Conservation (phyloP, 2,888 invertebrate species). For the Drosophila meridionalis region DNA sequence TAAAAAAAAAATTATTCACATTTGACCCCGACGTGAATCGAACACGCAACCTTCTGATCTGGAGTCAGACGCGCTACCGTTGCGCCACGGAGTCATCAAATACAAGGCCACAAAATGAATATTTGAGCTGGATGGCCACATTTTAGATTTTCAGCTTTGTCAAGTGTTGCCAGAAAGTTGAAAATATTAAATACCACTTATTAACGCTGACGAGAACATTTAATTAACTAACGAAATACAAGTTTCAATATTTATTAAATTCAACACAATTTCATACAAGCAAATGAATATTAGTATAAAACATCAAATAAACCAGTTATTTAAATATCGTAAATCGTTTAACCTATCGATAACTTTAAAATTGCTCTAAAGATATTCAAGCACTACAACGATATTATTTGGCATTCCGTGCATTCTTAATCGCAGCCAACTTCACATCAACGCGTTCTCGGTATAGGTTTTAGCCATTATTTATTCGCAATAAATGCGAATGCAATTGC, state of each 20-base stretch:
- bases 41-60: constrained; percentile 81
- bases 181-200: neutral
- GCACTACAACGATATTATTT: constrained; percentile 28
- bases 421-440: constrained; percentile 74
- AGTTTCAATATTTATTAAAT: neutral
- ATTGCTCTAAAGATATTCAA: constrained; percentile 3
- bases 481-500: constrained; percentile 68
- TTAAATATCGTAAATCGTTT: neutral
- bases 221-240: neutral
- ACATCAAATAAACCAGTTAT: too few relatives aligned
- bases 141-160: neutral
- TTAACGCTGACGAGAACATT: neutral
- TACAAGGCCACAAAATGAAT: neutral
- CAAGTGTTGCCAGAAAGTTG: constrained; percentile 11
- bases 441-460: constrained; percentile 66
- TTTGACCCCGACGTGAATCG: constrained; percentile 79
- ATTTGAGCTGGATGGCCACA: constrained; percentile 32
- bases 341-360: constrained; percentile 11
- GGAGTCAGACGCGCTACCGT: constrained; percentile 80
- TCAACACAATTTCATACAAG: neutral
- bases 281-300: neutral
- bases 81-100: constrained; percentile 75
- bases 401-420: constrained; percentile 48
- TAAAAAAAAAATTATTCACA: constrained; percentile 1
- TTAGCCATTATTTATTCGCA: constrained; percentile 71